Percentiles rank a stretch among this genome's conserved stretches.
These are phyloP conservation scores for Solen grandis DNA, from an alignment of 1,140 invertebrate genomes.

Conservation along the genomic window DNA sequence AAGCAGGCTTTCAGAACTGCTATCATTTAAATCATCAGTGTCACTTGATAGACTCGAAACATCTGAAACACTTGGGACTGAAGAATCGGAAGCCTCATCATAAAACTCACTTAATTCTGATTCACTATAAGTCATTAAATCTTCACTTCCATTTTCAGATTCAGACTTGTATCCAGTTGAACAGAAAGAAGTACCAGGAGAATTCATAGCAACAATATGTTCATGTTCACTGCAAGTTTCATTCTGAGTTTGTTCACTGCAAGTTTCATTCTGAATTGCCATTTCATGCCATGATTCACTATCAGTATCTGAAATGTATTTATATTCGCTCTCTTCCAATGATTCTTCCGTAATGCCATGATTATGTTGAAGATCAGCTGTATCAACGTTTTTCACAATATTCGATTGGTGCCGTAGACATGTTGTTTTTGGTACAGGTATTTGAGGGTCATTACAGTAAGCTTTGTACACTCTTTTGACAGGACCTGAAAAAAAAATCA, in stretches of 20 bases:
- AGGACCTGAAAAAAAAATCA: background rate
- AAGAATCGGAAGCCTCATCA: constrained; percentile 1
- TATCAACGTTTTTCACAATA: constrained; percentile 24
- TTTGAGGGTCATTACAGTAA: constrained; percentile 24
- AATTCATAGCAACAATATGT: constrained; percentile 13
- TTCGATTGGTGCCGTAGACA: constrained; percentile 16
- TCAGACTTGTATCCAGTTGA: constrained; percentile 17
- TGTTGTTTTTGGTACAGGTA: constrained; percentile 28
- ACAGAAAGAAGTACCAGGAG: constrained; percentile 1
- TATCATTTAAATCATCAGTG: constrained; percentile 24
- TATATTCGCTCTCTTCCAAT: constrained; percentile 16
- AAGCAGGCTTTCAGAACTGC: constrained; percentile 26
- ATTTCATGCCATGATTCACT: constrained; percentile 22
- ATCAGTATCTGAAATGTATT: constrained; percentile 34
- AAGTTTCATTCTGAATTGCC: constrained; percentile 14
- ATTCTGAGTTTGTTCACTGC: constrained; percentile 15
- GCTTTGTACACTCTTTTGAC: constrained; percentile 22
- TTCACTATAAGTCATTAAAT: constrained; percentile 25
- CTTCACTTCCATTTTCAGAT: too few relatives aligned
- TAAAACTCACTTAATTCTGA: constrained; percentile 24
- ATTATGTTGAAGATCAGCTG: constrained; percentile 17
- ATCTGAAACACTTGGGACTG: constrained; percentile 30
- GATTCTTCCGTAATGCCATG: background rate
- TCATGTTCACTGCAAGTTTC: constrained; percentile 12
- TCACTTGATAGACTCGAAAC: constrained; percentile 36